Conservation (phyloP, 2,888 invertebrate species). For the Apotomis capreana region DNA sequence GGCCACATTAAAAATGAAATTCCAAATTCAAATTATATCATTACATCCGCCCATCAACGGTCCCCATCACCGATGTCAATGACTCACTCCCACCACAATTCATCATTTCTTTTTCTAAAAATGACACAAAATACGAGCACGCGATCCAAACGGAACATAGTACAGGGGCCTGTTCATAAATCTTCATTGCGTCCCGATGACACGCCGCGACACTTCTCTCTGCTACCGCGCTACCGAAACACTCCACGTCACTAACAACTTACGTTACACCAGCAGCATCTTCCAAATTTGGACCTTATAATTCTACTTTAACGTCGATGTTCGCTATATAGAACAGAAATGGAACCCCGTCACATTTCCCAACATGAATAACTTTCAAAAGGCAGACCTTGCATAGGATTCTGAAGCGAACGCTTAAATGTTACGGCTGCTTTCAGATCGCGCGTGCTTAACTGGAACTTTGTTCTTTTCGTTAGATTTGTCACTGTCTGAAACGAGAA, state of each 20-base stretch:
- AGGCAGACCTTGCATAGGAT: constrained; percentile 54
- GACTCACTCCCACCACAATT: constrained; percentile 27
- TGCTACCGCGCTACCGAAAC: constrained; percentile 76
- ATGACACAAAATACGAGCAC: constrained; percentile 58
- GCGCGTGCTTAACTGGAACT: constrained; percentile 61
- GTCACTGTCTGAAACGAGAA: constrained; percentile 60
- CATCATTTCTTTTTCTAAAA: constrained; percentile 38
- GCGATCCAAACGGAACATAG: constrained; percentile 55
- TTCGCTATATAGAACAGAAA: constrained; percentile 35
- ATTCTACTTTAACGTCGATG: constrained; percentile 43
- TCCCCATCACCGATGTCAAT: constrained; percentile 24
- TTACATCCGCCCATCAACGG: constrained; percentile 24
- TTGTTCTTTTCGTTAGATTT: constrained; percentile 79
- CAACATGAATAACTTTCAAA: constrained; percentile 65
- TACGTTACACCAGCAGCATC: constrained; percentile 50
- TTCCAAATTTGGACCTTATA: constrained; percentile 50
- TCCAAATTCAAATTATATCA: constrained; percentile 17
- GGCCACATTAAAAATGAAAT: too few species aligned
- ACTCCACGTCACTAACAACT: constrained; percentile 55
- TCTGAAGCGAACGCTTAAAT: constrained; percentile 55
- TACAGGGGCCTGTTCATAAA: constrained; percentile 77
- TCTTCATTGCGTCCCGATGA: constrained; percentile 83
- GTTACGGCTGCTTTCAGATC: constrained; percentile 63
- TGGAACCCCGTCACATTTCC: constrained; percentile 66
- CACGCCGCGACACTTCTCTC: constrained; percentile 81